A percentile compares a stretch with the other conserved stretches of the same genome.
Conservation (phyloP, 2,797 vertebrate genomes). For the Peromyscus aztecus region DNA sequence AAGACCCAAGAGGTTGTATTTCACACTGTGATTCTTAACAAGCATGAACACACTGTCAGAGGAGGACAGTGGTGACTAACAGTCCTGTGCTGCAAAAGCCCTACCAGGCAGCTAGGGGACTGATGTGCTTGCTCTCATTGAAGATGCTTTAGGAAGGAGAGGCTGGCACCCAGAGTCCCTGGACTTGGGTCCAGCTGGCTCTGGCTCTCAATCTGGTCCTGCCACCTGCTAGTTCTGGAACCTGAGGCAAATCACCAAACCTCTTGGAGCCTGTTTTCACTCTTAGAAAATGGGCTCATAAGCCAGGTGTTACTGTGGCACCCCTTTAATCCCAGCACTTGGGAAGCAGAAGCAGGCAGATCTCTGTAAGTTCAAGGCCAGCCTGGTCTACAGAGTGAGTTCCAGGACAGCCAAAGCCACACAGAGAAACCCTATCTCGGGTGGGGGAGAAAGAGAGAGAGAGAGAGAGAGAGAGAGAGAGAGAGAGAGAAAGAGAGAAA, state of each 20-base stretch:
- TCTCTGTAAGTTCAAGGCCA: too few relatives aligned
- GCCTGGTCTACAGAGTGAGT: too few relatives aligned
- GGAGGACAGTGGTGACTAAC: neutral
- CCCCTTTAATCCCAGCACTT: too few relatives aligned
- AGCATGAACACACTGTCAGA: neutral
- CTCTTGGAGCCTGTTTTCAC: constrained; percentile 23
- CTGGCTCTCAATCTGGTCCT: neutral
- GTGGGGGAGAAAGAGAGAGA: too few relatives aligned
- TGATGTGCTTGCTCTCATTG: neutral
- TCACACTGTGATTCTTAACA: neutral
- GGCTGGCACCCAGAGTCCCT: neutral
- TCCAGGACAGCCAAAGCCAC: too few relatives aligned
- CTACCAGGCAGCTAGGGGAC: neutral
- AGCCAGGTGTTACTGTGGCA: too few relatives aligned
- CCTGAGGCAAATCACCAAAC: neutral
- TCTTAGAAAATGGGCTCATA: neutral
- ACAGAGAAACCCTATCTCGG: too few relatives aligned
- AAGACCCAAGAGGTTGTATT: neutral
- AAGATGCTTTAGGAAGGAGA: neutral
- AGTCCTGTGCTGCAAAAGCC: neutral
- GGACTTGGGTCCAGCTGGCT: neutral
- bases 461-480: too few relatives aligned
- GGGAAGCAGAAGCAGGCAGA: too few relatives aligned
- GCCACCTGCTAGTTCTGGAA: neutral
- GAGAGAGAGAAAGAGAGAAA: too few relatives aligned